These are phyloP conservation scores for Cerastis leucographa DNA, from an alignment of 2,888 invertebrate genomes.

Conservation along the genomic window DNA sequence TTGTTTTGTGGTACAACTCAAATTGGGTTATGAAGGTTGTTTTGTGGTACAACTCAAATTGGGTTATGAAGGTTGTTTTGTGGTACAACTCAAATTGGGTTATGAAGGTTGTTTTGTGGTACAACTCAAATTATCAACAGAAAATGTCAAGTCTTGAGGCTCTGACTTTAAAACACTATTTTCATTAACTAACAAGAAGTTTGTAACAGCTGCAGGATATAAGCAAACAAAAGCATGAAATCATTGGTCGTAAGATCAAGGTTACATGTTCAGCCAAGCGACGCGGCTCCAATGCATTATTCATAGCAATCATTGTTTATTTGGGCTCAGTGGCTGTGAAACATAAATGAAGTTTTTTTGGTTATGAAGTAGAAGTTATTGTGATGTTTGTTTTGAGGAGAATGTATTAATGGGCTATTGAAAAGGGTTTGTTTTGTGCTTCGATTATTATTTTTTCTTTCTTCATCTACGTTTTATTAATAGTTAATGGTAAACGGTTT, in stretches of 20 bases:
- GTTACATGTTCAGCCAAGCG: constrained; percentile 60
- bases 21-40: background rate
- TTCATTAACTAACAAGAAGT: background rate
- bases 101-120: too few species aligned
- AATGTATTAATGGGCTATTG: background rate
- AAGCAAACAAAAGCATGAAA: constrained; percentile 28
- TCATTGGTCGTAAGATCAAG: constrained; percentile 66
- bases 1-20: too few species aligned
- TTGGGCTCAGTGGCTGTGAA: constrained; percentile 48
- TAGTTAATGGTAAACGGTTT: too few species aligned
- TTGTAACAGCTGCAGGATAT: constrained; percentile 30
- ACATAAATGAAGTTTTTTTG: background rate
- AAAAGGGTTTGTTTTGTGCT: background rate
- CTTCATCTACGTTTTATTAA: background rate
- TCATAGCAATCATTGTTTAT: constrained; percentile 58
- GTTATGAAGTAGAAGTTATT: constrained; percentile 9
- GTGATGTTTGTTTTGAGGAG: background rate
- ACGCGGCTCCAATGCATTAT: constrained; percentile 57
- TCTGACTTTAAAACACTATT: too few species aligned
- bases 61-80: background rate
- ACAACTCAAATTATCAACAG: too few species aligned
- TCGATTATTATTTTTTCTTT: background rate
- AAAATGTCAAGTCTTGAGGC: too few species aligned
- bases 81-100: background rate
- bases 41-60: too few species aligned